Base-by-base conservation (phyloP, 64 coral and sea anemone genomes). In the Porites lutea region DNA sequence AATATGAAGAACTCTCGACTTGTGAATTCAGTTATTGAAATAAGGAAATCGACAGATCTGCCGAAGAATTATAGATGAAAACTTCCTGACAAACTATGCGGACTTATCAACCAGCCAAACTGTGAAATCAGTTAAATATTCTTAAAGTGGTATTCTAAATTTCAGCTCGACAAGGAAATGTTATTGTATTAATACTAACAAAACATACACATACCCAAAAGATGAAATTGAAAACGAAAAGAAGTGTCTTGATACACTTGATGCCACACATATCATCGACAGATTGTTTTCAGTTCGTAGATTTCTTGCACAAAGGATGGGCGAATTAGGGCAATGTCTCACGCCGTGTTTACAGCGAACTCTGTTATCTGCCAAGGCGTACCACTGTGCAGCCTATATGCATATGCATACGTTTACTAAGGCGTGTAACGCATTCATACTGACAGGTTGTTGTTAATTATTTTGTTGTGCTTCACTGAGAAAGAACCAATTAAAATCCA, bases 211-310 rank as follows among this genome's bases (percentile, higher is more conserved):
- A 74, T 88, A 96, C 92, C 95, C 92, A 96, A 61, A 96, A 96
- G 52, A 96, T 94, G 71, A 96, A 96, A 74, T 96, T 96, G 82
- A 96, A 96, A 6, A 82, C 83, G 22, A 96, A 96, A 52, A 96
- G 82, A 0, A 96, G 68, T 63, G 78, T 94, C 58, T 96, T 96
- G 0, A 92, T 70, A 37, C 92, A 93, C 71, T 87, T 96, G 46
- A 96, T 92, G 49, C 92, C 95, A 76, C 92, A 94, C 95, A 96
- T 96, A 20, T n/a, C 46, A 16, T 44, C 46, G 46, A 84, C 48
- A 76, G 61, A 69, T 20, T 60, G 22, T 37, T 19, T 13, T 55
- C 57, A 21, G 20, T 4, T 12, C 9, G 57, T 70, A 22, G 66
- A 70, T 70, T 84, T 84, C 62, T 68, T 16, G 64, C 63, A 27